Percentiles rank a stretch among this genome's conserved stretches.
Evolutionary conservation across 2,797 vertebrate genomes (phyloP).

Genomic region (Thaleichthys pacificus): DNA sequence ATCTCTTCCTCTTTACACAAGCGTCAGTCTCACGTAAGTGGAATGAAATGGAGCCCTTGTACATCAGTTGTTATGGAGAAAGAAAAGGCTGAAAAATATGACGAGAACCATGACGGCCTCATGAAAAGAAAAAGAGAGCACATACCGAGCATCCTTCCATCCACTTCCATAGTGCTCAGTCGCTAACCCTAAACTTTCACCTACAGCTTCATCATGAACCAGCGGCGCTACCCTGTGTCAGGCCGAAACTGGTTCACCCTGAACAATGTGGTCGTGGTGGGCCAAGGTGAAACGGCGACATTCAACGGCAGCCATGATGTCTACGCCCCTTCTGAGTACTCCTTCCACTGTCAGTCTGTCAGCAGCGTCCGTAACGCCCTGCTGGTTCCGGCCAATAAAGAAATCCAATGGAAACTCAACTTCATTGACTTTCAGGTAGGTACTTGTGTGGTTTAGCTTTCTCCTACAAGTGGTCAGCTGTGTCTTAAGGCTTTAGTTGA

Average conservation of each 20-base stretch:
- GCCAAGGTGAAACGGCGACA: slow-evolving; percentile 17
- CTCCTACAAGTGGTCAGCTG: not conserved
- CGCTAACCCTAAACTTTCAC: not conserved
- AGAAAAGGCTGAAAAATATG: not conserved
- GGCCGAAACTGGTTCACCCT: slow-evolving; percentile 81
- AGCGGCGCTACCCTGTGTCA: slow-evolving; percentile 73
- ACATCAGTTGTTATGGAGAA: not conserved
- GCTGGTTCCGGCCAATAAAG: slow-evolving; percentile 53
- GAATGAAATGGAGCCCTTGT: not conserved
- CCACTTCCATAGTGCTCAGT: slow-evolving; percentile 3
- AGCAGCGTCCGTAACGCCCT: slow-evolving; percentile 61
- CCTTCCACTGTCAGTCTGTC: slow-evolving; percentile 81
- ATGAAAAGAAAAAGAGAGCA: too few species aligned
- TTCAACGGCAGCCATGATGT: slow-evolving; percentile 72
- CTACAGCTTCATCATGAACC: slow-evolving; percentile 75
- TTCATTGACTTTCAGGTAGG: slow-evolving; percentile 86
- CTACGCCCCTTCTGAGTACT: slow-evolving; percentile 82
- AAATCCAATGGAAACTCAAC: slow-evolving; percentile 68
- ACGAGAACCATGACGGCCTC: too few species aligned
- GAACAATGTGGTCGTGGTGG: slow-evolving; percentile 71
- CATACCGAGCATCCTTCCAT: not conserved
- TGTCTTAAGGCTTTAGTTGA: not conserved
- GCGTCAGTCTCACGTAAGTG: slow-evolving; percentile 53
- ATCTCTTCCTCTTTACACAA: slow-evolving; percentile 31
- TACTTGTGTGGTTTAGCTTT: not conserved